Evolutionary conservation across 2,797 vertebrate genomes (phyloP).

Genomic region (Emydoidea blandingii): DNA sequence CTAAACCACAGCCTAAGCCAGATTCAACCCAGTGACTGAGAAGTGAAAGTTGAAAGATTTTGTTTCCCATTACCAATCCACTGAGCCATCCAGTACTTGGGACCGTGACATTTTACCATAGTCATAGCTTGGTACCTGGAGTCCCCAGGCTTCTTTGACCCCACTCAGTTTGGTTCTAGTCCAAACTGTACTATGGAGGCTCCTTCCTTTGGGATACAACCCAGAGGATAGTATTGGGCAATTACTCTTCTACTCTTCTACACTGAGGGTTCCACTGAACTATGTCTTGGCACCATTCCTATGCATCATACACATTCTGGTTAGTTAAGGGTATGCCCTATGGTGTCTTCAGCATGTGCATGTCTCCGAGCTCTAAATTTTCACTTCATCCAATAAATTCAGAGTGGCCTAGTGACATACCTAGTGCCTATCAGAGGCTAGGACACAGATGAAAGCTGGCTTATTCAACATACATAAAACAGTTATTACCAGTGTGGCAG

Average conservation of each 20-base stretch:
- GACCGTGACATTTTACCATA: not conserved
- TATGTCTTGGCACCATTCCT: not conserved
- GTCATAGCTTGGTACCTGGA: not conserved
- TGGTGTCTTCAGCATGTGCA: no score
- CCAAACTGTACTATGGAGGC: not conserved
- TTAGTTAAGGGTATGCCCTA: no score
- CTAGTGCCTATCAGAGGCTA: not conserved
- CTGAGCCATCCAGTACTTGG: not conserved
- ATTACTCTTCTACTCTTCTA: rapidly evolving
- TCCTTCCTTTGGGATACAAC: not conserved
- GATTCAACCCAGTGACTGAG: not conserved
- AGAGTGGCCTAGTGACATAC: not conserved
- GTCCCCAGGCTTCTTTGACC: constrained; percentile 32
- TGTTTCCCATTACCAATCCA: not conserved
- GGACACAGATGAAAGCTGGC: not conserved
- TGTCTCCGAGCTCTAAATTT: no score
- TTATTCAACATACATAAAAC: not conserved
- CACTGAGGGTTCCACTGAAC: not conserved
- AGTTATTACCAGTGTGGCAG: not conserved
- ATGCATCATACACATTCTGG: not conserved
- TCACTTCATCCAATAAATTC: not conserved
- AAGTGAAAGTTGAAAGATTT: not conserved
- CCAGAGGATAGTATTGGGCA: not conserved
- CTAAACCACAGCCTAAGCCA: not conserved
- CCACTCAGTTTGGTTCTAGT: not conserved